Evolutionary conservation across 2,113 vertebrate genomes (phyloP), one percentile per base, ranked within the genome.

Genomic region (Pipa parva): DNA sequence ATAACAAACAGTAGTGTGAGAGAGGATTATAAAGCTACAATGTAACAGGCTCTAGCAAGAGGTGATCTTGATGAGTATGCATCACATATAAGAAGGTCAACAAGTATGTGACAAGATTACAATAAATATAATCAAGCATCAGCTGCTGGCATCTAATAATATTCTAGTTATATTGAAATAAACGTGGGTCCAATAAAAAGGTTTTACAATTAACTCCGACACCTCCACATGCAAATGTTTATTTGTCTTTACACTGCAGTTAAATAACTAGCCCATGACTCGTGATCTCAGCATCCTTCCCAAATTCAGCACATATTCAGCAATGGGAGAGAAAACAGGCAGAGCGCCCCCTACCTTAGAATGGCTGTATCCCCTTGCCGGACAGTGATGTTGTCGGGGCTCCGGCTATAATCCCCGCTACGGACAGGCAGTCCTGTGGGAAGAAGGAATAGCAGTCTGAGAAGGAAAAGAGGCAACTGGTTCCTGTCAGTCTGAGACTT

Each of bases 381-480:
- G 86, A 99, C 94, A 80, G 96, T 99, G 89, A 99, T 98, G 94
- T 98, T 99, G 90, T 99, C 96, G 58, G 93, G 97, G 78, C 94
- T 90, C 78, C 93, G 92, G 88, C 92, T 95, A 91, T 95, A 94
- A 90, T 98, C 95, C 92, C 95, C 95, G 85, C 94, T 97, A 84
- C 93, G 93, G 83, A 98, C 95, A 26, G 95, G 95, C 86, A 98
- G 92, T 85, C 95, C 96, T 97, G 95, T 95, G 80, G 95, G 95
- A 77, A 99, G 91, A 92, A 99, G 94, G 91, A 93, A 99, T 73
- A 98, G 91, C 85, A 98, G 85, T 92, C 96, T 94, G 88, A 98
- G 92, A 87, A 97, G 88, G 77, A 93, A 88, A 79, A 92, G 92
- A 66, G 94, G 95, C 88, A 98, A 84, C 81, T 93, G 94, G 84